Percentiles rank a stretch among this genome's conserved stretches.
Evolutionary conservation across 2,888 invertebrate species (phyloP).

Genomic region (Calephelis perditalis): DNA sequence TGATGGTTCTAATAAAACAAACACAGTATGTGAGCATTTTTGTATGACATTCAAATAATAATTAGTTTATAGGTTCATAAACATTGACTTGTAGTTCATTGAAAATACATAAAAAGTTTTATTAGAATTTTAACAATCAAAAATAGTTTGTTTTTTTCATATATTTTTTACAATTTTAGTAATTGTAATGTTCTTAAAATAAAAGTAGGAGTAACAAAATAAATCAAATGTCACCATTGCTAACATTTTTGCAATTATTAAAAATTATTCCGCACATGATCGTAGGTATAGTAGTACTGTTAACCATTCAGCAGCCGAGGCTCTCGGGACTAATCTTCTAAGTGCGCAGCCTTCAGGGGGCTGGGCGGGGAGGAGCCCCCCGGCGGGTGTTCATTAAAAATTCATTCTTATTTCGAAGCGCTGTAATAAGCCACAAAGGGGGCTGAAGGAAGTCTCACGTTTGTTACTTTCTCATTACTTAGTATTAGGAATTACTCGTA

Average conservation of each 20-base stretch:
- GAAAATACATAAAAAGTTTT: no score
- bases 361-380: slow-evolving; percentile 36
- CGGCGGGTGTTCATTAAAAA: slow-evolving; percentile 65
- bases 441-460: slow-evolving; percentile 37
- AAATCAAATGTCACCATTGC: no score
- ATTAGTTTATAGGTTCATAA: no score
- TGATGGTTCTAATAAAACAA: no score
- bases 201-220: no score
- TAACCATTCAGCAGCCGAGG: slow-evolving; percentile 52
- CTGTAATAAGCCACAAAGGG: slow-evolving; percentile 67
- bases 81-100: no score
- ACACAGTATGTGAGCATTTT: no score
- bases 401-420: slow-evolving; percentile 75
- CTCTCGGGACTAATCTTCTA: slow-evolving; percentile 75
- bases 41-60: no score
- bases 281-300: slow-evolving; percentile 37
- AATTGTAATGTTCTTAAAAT: no score
- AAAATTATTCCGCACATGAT: slow-evolving; percentile 32
- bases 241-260: slow-evolving; percentile 17
- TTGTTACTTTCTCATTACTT: slow-evolving; percentile 54
- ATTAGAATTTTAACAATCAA: no score
- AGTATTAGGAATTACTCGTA: slow-evolving; percentile 37
- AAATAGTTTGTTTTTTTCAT: no score
- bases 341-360: slow-evolving; percentile 64
- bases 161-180: no score